phyloP scores from a whole-genome alignment of 2,888 invertebrate genomes.

The Morinoia aosen region DNA sequence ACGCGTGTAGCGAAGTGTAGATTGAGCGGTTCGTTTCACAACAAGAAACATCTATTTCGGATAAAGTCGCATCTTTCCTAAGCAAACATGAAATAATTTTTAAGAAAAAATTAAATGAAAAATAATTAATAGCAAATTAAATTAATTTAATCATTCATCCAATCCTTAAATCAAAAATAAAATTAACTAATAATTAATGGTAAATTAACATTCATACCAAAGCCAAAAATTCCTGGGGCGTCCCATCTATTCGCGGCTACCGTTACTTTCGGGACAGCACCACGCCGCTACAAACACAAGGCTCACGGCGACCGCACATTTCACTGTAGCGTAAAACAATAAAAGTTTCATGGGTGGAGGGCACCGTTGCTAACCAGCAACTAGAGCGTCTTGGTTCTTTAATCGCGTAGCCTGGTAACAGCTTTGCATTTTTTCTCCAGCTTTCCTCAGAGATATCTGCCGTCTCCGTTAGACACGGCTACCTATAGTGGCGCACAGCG shows the following conservation, averaged over 20 bases:
- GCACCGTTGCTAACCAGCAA: slow-evolving; percentile 50
- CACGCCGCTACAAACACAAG: not conserved
- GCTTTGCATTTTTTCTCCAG: not conserved
- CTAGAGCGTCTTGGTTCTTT: not conserved
- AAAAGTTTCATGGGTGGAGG: not conserved
- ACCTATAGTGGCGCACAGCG: not conserved
- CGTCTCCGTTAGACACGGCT: not conserved
- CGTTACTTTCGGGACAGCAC: not conserved
- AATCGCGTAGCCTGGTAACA: slow-evolving; percentile 21
- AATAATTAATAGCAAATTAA: too few relatives aligned
- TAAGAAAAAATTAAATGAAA: too few relatives aligned
- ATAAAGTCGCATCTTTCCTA: too few relatives aligned
- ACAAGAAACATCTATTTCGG: too few relatives aligned
- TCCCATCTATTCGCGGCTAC: not conserved
- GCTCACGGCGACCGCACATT: not conserved
- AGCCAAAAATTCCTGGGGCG: not conserved
- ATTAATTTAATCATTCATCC: too few relatives aligned
- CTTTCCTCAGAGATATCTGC: not conserved
- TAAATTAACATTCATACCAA: not conserved
- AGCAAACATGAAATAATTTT: too few relatives aligned
- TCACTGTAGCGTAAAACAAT: not conserved
- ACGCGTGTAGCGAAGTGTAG: too few relatives aligned
- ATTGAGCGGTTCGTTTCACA: too few relatives aligned
- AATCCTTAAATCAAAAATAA: too few relatives aligned
- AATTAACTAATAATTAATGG: too few relatives aligned